phyloP scores from a whole-genome alignment of 2,797 vertebrate genomes.

The Cheirogaleus major region DNA sequence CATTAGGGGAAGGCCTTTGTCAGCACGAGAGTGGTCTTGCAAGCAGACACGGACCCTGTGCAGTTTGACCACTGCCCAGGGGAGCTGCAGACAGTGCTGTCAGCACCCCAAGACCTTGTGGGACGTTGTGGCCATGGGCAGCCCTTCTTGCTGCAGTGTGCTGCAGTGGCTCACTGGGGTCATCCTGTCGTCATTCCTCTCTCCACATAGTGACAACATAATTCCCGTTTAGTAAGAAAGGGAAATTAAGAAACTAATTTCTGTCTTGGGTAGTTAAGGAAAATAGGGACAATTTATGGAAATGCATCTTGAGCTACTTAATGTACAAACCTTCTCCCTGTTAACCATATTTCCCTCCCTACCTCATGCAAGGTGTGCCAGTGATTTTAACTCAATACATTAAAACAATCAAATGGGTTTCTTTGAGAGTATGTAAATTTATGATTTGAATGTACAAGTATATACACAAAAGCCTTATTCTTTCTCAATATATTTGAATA shows the following conservation, averaged over 20 bases:
- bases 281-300: neutral
- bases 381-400: neutral
- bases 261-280: neutral
- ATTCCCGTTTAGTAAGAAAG: neutral
- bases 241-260: neutral
- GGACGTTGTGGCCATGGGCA: neutral
- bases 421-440: slow-evolving; percentile 19
- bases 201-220: neutral
- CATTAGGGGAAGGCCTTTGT: neutral
- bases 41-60: neutral
- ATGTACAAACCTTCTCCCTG: neutral
- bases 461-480: slow-evolving; percentile 21
- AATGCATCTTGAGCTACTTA: neutral
- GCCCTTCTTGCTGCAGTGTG: neutral
- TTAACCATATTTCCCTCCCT: neutral
- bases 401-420: slow-evolving; percentile 14
- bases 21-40: neutral
- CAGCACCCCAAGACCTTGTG: neutral
- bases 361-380: neutral
- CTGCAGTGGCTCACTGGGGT: neutral
- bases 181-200: neutral
- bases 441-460: neutral
- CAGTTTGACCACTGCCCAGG: neutral
- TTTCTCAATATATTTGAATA: slow-evolving; percentile 20
- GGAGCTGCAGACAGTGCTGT: neutral